phyloP scores from a whole-genome alignment of 2,888 invertebrate genomes.

The Cylindroiulus punctatus region DNA sequence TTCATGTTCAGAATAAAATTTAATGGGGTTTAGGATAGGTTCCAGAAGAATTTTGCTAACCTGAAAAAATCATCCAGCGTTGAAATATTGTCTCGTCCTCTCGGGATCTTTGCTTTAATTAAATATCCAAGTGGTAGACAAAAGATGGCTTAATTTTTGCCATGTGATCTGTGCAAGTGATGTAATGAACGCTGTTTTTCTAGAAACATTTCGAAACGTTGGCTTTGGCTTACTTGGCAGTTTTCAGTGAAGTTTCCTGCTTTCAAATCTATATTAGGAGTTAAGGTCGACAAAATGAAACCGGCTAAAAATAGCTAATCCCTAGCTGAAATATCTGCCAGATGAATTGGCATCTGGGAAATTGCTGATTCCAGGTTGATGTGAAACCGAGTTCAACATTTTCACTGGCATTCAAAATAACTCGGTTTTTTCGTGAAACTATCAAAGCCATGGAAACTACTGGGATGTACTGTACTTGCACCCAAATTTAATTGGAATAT shows the following conservation, averaged over 20 bases:
- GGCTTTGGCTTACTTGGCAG: conserved; percentile 38
- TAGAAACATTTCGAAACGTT: conserved; percentile 1
- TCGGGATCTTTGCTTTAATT: background rate
- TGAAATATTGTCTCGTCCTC: background rate
- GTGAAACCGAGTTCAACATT: background rate
- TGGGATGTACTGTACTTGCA: background rate
- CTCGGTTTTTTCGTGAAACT: background rate
- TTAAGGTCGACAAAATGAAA: conserved; percentile 9
- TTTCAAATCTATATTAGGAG: conserved; percentile 26
- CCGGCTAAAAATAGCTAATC: background rate
- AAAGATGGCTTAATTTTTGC: conserved; percentile 3
- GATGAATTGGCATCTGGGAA: background rate
- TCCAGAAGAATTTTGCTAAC: background rate
- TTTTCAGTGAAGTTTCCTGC: conserved; percentile 22
- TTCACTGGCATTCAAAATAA: background rate
- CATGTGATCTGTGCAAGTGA: background rate
- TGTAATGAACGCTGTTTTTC: background rate
- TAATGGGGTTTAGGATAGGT: background rate
- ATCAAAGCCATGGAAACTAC: background rate
- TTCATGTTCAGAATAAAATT: too few relatives aligned
- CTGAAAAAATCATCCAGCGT: background rate
- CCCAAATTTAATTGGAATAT: too few relatives aligned
- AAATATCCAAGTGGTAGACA: background rate
- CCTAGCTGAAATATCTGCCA: conserved; percentile 1
- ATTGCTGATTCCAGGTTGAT: background rate